These are phyloP conservation scores for Diacarnus erythraeanus DNA, from an alignment of 37 sponge, comb jelly and placozoan species.

Conservation along the genomic window DNA sequence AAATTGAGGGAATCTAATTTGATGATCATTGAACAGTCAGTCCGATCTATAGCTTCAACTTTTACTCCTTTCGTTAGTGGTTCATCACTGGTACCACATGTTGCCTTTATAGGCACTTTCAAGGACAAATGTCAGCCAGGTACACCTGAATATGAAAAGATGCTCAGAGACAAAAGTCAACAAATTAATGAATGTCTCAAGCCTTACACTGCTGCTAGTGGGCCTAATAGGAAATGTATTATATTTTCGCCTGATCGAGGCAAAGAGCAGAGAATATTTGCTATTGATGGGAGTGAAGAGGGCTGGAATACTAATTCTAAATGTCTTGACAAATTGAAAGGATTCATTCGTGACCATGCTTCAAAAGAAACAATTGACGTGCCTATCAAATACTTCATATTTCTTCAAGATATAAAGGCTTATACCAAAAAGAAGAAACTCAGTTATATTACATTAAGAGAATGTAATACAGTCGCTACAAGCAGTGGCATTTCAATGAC, in stretches of 20 bases:
- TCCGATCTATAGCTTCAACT: not conserved
- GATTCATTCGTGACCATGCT: not conserved
- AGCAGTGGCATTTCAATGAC: not conserved
- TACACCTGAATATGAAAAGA: not conserved
- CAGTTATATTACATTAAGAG: not conserved
- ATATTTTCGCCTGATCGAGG: not conserved
- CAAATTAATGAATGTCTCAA: not conserved
- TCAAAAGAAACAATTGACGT: not conserved
- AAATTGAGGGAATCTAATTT: not conserved
- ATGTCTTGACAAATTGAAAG: not conserved
- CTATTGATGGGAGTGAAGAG: constrained; percentile 9
- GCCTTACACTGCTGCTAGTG: not conserved
- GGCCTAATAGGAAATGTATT: not conserved
- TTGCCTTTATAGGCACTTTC: constrained; percentile 5
- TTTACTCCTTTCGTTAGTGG: no score
- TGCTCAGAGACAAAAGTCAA: not conserved
- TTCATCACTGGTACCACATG: not conserved
- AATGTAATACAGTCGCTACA: not conserved
- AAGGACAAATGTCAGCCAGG: not conserved
- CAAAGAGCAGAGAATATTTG: not conserved
- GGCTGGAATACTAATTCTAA: constrained; percentile 4
- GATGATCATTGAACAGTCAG: not conserved
- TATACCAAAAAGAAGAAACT: not conserved
- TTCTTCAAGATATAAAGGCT: not conserved
- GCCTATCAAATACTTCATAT: constrained; percentile 1